Evolutionary conservation across 2,888 invertebrate genomes (phyloP).

Genomic region (Melieria crassipennis): DNA sequence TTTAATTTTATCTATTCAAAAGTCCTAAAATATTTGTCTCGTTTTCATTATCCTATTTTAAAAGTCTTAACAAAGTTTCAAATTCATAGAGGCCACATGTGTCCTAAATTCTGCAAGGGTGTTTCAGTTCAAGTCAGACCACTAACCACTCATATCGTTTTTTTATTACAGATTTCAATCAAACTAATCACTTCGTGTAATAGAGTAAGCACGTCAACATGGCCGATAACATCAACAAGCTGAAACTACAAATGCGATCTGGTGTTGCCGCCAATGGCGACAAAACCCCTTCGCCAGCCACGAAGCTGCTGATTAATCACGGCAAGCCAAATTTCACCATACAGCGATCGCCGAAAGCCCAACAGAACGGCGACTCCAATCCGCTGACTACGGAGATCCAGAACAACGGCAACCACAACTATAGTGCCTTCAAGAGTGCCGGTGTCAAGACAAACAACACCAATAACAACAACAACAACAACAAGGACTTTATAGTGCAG

Average conservation of each 20-base stretch:
- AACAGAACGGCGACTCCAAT: conserved; percentile 48
- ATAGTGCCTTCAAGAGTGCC: conserved; percentile 24
- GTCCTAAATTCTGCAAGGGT: no score
- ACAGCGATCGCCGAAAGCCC: conserved; percentile 49
- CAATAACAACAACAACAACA: conserved; percentile 28
- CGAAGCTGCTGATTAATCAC: conserved; percentile 62
- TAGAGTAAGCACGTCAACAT: conserved; percentile 39
- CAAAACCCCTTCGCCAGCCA: conserved; percentile 59
- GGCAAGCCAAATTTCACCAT: conserved; percentile 66
- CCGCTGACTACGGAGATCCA: conserved; percentile 47
- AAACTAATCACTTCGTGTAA: no score
- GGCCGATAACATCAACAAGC: conserved; percentile 60
- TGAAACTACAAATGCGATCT: conserved; percentile 58
- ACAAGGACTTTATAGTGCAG: conserved; percentile 51
- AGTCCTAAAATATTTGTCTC: no score
- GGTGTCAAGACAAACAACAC: conserved; percentile 14
- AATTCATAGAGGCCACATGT: no score
- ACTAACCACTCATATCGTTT: no score
- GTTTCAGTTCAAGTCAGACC: no score
- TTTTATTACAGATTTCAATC: no score
- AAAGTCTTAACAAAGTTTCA: no score
- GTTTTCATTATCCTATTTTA: no score
- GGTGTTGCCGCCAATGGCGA: conserved; percentile 45
- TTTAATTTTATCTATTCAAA: no score
- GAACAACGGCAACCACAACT: conserved; percentile 28